Conservation (phyloP, 2,113 vertebrate species). For the Rhipidura dahli region DNA sequence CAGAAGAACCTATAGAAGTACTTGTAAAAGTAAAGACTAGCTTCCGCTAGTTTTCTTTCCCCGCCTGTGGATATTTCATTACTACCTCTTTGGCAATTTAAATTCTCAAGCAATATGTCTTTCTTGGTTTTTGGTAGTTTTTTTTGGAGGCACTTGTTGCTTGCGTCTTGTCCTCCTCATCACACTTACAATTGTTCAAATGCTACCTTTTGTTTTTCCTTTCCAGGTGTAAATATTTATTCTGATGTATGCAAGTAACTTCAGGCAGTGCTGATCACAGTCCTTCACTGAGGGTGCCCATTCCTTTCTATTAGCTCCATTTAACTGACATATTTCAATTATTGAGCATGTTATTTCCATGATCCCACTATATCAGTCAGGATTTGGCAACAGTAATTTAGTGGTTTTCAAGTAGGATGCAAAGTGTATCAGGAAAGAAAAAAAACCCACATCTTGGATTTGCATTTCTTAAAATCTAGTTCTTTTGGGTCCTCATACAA, state of each 20-base stretch:
- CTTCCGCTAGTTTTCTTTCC: neutral
- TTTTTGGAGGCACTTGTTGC: neutral
- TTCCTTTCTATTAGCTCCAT: neutral
- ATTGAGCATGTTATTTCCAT: neutral
- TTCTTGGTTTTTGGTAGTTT: neutral
- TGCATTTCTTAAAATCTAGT: neutral
- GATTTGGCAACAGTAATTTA: neutral
- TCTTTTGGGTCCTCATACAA: neutral
- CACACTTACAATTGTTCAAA: neutral
- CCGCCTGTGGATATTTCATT: neutral
- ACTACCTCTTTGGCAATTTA: neutral
- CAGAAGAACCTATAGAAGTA: neutral
- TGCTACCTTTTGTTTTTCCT: neutral
- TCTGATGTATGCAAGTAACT: neutral
- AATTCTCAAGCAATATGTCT: neutral
- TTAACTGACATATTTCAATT: neutral
- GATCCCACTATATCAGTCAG: neutral
- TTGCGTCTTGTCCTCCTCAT: neutral
- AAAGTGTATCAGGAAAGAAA: neutral
- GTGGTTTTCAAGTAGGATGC: neutral
- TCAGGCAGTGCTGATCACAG: neutral
- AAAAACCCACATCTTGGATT: neutral
- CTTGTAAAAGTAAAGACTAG: neutral
- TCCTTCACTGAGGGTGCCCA: neutral
- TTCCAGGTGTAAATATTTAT: neutral